Evolutionary conservation across 2,113 vertebrate species (phyloP).

Genomic region (Pipra filicauda): DNA sequence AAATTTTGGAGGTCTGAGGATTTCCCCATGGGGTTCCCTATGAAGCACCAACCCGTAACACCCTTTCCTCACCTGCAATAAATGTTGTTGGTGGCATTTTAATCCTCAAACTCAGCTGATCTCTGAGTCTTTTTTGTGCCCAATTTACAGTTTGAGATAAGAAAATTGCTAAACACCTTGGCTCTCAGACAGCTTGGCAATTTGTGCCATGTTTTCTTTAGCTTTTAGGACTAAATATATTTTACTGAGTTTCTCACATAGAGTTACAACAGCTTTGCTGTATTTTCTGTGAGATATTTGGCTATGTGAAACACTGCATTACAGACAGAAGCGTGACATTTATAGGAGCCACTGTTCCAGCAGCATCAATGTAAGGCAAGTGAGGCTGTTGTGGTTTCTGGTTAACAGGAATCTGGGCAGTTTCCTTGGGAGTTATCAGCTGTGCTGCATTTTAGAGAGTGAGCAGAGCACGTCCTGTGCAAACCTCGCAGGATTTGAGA

Average conservation of each 20-base stretch:
- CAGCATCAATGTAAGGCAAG: neutral
- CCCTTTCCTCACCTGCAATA: neutral
- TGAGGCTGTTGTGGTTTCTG: neutral
- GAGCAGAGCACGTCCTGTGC: neutral
- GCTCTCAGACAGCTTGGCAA: neutral
- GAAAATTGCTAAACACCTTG: neutral
- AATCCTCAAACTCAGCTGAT: neutral
- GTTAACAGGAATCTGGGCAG: neutral
- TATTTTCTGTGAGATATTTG: neutral
- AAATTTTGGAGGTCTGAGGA: neutral
- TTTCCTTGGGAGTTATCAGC: neutral
- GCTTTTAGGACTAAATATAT: neutral
- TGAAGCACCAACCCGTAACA: neutral
- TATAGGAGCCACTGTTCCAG: neutral
- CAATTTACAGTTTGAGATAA: neutral
- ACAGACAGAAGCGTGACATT: neutral
- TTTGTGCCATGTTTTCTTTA: neutral
- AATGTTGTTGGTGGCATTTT: neutral
- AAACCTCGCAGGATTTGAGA: neutral
- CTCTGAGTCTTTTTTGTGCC: neutral
- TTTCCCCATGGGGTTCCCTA: neutral
- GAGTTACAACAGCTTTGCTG: neutral
- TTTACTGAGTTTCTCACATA: accelerated
- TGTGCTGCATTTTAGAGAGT: neutral
- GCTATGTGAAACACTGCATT: neutral